Conservation (phyloP, 92 coral and sea anemone genomes). For the Epizoanthus stellaris region DNA sequence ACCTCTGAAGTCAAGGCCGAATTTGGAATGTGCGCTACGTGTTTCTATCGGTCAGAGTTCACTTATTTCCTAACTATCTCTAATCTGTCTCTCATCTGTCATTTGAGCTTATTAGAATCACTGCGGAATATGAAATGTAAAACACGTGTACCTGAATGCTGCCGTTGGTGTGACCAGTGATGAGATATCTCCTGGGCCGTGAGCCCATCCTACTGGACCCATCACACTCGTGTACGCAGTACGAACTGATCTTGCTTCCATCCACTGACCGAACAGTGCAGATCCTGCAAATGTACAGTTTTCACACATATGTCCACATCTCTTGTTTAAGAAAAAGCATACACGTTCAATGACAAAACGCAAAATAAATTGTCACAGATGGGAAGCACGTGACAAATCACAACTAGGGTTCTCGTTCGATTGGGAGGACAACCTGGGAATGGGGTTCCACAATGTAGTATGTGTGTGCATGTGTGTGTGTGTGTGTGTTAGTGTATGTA, state of each 20-base stretch:
- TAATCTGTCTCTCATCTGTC: neutral
- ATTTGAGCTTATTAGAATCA: neutral
- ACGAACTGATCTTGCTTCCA: constrained; percentile 90
- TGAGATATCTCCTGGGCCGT: constrained; percentile 91
- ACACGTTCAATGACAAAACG: no score
- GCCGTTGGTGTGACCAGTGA: constrained; percentile 97
- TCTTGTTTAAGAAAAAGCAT: no score
- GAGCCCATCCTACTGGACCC: constrained; percentile 98
- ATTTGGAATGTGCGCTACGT: no score
- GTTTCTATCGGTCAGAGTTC: neutral
- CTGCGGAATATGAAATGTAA: neutral
- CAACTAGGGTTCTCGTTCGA: no score
- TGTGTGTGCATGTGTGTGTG: neutral
- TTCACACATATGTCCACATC: no score
- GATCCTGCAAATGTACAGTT: constrained; percentile 54
- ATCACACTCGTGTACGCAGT: constrained; percentile 98
- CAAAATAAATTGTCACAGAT: no score
- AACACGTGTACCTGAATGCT: constrained; percentile 75
- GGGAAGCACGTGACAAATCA: no score
- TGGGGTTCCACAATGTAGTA: neutral
- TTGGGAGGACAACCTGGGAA: no score
- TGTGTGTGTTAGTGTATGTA: neutral
- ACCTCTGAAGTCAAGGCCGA: no score
- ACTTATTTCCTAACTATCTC: neutral
- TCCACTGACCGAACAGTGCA: constrained; percentile 97